These are phyloP conservation scores for Bemisia tabaci DNA, from an alignment of 1,140 invertebrate genomes.

Conservation along the genomic window DNA sequence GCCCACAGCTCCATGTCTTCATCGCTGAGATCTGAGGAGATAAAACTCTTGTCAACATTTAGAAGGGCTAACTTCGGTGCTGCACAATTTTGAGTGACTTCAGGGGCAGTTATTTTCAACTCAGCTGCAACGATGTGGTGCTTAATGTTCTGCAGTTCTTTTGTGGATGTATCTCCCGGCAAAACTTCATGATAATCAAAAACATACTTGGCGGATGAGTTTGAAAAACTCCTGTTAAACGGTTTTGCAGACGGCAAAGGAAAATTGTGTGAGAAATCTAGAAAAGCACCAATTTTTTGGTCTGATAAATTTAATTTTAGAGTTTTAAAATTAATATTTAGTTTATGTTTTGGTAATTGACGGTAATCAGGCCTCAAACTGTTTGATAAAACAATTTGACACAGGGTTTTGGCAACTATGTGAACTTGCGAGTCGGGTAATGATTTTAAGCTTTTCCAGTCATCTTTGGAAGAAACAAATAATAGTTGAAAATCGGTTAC, in stretches of 20 bases:
- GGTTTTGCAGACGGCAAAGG: conserved; percentile 34
- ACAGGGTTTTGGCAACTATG: conserved; percentile 55
- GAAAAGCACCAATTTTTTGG: conserved; percentile 45
- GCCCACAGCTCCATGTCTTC: conserved; percentile 61
- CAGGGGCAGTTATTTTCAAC: not conserved
- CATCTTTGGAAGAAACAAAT: conserved; percentile 45
- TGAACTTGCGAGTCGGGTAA: conserved; percentile 60
- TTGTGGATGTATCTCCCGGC: not conserved
- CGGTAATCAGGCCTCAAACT: conserved; percentile 63
- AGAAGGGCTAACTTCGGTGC: not conserved
- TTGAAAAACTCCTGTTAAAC: not conserved
- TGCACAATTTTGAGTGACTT: not conserved
- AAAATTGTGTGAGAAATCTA: conserved; percentile 53
- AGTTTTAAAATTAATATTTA: conserved; percentile 55
- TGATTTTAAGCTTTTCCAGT: conserved; percentile 57
- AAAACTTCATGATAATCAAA: not conserved
- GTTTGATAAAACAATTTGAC: conserved; percentile 54
- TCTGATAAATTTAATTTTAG: conserved; percentile 68
- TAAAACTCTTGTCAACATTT: conserved; percentile 34
- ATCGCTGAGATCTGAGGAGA: conserved; percentile 54
- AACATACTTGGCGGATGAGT: not conserved
- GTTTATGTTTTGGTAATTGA: conserved; percentile 57
- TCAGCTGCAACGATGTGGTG: not conserved
- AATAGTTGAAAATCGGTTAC: conserved; percentile 50
- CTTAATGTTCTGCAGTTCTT: not conserved